These are phyloP conservation scores for Hypena proboscidalis DNA, from an alignment of 2,888 invertebrate species.

Conservation along the genomic window DNA sequence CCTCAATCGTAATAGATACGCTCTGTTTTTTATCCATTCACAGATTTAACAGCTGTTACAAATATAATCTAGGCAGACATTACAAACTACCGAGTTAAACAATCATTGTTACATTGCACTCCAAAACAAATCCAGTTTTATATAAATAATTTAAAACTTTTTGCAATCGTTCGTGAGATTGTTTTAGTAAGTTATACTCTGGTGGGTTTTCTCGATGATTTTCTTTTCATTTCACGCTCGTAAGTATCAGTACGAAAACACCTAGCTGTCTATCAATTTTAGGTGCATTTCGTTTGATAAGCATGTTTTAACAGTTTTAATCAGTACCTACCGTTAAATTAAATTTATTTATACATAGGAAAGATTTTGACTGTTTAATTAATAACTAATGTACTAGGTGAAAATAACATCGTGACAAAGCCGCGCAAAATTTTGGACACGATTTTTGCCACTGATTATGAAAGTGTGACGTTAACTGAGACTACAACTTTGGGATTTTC, in stretches of 20 bases:
- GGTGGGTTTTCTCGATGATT: constrained; percentile 41
- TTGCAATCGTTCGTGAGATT: constrained; percentile 37
- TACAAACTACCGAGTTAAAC: constrained; percentile 23
- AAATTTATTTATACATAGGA: no score
- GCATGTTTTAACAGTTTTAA: no score
- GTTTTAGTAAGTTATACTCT: constrained; percentile 42
- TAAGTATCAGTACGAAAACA: constrained; percentile 26
- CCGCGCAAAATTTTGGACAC: no score
- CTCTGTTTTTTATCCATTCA: constrained; percentile 26
- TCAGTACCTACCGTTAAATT: no score
- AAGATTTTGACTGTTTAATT: no score
- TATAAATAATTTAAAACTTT: constrained; percentile 20
- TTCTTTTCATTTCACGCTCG: constrained; percentile 49
- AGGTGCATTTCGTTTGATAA: no score
- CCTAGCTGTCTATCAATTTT: neutral
- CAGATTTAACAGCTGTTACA: constrained; percentile 22
- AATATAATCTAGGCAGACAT: constrained; percentile 21
- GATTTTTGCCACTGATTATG: no score
- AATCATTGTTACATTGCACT: constrained; percentile 26
- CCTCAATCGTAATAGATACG: constrained; percentile 17
- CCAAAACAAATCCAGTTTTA: constrained; percentile 24
- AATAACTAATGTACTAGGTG: no score
- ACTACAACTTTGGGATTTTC: no score
- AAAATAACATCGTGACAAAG: no score
- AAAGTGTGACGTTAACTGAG: no score